Evolutionary conservation across 2,888 invertebrate species (phyloP).

Genomic region (Imbricaverruca yamaguchii): DNA sequence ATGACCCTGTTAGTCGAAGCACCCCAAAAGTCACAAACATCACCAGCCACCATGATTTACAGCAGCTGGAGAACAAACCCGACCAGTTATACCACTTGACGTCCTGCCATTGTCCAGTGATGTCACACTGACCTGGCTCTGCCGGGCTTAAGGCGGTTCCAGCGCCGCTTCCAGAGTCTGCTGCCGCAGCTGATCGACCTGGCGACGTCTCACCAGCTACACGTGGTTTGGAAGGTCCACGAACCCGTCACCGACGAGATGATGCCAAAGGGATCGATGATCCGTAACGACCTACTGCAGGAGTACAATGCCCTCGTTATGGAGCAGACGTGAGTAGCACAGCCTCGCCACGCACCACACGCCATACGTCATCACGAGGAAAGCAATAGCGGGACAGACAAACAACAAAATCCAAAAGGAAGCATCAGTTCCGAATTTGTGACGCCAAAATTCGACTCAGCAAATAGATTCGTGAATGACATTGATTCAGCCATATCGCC

Average conservation of each 20-base stretch:
- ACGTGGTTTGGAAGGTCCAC: conserved; percentile 22
- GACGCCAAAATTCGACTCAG: neutral
- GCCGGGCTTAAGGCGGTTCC: neutral
- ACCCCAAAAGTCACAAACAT: neutral
- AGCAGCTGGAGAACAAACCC: neutral
- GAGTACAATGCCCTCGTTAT: conserved; percentile 21
- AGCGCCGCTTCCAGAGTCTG: neutral
- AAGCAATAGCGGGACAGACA: neutral
- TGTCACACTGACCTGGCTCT: neutral
- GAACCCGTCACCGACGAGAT: conserved; percentile 20
- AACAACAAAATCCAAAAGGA: neutral
- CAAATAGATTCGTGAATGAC: neutral
- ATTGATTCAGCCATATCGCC: too few relatives aligned
- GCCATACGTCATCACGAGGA: neutral
- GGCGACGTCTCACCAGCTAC: neutral
- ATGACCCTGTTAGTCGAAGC: neutral
- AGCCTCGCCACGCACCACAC: neutral
- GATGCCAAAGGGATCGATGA: neutral
- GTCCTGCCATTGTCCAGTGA: neutral
- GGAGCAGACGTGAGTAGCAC: conserved; percentile 9
- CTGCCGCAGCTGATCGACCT: conserved; percentile 3
- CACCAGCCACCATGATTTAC: neutral
- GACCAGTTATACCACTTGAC: neutral
- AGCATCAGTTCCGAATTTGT: neutral
- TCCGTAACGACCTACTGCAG: conserved; percentile 19